These are phyloP conservation scores for Procambarus clarkii DNA, from an alignment of 1,140 invertebrate genomes.

Conservation along the genomic window DNA sequence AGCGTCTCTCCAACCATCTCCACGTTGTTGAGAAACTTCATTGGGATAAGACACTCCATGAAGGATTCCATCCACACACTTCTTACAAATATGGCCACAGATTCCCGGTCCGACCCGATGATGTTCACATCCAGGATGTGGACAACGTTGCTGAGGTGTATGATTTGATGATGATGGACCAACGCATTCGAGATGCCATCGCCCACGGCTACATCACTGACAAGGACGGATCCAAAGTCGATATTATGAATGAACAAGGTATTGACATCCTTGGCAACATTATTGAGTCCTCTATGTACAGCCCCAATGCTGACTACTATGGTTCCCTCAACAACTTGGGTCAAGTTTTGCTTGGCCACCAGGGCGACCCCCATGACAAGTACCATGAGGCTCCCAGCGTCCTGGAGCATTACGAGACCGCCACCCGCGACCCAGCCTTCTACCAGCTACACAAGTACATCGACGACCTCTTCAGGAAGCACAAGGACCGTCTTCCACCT, in stretches of 20 bases:
- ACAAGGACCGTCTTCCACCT: conserved; percentile 36
- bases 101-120: conserved; percentile 21
- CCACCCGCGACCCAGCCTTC: conserved; percentile 10
- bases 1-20: conserved; percentile 35
- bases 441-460: conserved; percentile 29
- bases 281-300: conserved; percentile 32
- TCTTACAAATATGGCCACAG: conserved; percentile 6
- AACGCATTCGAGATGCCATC: conserved; percentile 35
- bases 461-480: conserved; percentile 42
- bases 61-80: conserved; percentile 36
- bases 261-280: conserved; percentile 23
- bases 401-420: not conserved
- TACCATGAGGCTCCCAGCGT: conserved; percentile 16
- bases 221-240: not conserved
- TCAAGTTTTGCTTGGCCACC: conserved; percentile 9
- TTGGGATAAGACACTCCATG: conserved; percentile 6
- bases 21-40: conserved; percentile 13
- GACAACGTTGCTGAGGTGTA: not conserved
- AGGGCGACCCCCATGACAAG: conserved; percentile 34
- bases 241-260: conserved; percentile 28
- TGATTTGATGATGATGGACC: conserved; percentile 25
- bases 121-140: conserved; percentile 21
- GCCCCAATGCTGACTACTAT: conserved; percentile 39
- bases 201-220: conserved; percentile 20
- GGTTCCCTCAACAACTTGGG: conserved; percentile 9